These are phyloP conservation scores for Cassiopea xamachana DNA, from an alignment of 30 jellyfish, hydroid and myxozoan species.

Conservation along the genomic window DNA sequence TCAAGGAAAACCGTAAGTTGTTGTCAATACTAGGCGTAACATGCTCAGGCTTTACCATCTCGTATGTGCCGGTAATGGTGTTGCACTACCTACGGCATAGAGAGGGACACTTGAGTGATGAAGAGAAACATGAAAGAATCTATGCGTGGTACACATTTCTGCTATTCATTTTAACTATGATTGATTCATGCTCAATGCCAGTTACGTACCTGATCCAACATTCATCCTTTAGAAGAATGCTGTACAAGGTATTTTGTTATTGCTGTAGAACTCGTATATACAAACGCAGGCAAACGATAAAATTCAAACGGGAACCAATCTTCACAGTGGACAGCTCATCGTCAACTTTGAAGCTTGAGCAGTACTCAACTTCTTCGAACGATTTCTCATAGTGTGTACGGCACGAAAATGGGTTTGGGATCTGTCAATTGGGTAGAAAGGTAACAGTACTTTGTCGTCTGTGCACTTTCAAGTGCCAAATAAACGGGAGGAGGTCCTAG, in stretches of 20 bases:
- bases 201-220: constrained; percentile 32
- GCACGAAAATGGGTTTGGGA: too few relatives aligned
- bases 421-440: too few relatives aligned
- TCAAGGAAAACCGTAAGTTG: constrained; percentile 23
- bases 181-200: constrained; percentile 51
- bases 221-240: constrained; percentile 47
- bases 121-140: constrained; percentile 3
- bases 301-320: neutral
- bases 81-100: constrained; percentile 29
- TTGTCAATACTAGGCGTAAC: constrained; percentile 33
- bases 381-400: too few relatives aligned
- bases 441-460: too few relatives aligned
- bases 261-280: neutral
- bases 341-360: neutral
- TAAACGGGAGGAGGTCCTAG: too few relatives aligned
- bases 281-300: constrained; percentile 30
- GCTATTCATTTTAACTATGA: constrained; percentile 34
- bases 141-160: constrained; percentile 58
- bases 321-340: neutral
- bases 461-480: too few relatives aligned
- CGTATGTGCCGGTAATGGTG: constrained; percentile 45
- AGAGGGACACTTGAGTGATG: neutral
- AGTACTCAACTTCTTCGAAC: too few relatives aligned
- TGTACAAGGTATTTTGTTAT: constrained; percentile 18
- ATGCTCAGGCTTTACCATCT: constrained; percentile 31